These are phyloP conservation scores for Darevskia nairensis DNA, from an alignment of 2,797 vertebrate species.

Conservation along the genomic window DNA sequence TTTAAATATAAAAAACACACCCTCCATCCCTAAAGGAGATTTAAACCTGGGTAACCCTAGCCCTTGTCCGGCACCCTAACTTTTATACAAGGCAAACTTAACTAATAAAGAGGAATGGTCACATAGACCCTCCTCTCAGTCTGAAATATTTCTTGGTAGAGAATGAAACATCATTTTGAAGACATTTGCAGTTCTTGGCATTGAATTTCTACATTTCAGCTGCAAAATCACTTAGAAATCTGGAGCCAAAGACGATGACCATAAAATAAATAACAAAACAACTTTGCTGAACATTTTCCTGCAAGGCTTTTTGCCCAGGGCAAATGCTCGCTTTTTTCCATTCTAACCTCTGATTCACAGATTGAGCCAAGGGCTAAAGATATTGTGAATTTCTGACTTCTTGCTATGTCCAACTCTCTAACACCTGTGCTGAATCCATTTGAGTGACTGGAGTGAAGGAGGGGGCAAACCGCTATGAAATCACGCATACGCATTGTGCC, in stretches of 20 bases:
- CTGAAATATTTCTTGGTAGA: neutral
- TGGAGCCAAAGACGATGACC: neutral
- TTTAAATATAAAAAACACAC: too few species aligned
- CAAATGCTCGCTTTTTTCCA: constrained; percentile 34
- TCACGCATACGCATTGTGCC: too few species aligned
- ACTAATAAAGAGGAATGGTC: neutral
- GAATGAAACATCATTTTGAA: neutral
- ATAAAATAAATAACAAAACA: neutral
- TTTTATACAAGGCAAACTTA: neutral
- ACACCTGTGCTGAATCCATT: too few species aligned
- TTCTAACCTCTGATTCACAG: constrained; percentile 31
- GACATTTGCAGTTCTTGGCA: neutral
- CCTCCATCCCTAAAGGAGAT: neutral
- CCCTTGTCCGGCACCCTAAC: neutral
- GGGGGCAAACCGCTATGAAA: too few species aligned
- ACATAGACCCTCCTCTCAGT: neutral
- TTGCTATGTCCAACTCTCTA: constrained; percentile 18
- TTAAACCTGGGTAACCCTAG: neutral
- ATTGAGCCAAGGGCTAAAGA: constrained; percentile 31
- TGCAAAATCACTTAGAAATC: neutral
- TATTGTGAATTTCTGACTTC: constrained; percentile 28
- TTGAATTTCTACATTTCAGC: neutral
- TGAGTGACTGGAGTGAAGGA: too few species aligned
- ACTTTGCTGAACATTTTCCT: neutral
- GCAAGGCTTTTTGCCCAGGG: neutral